Evolutionary conservation across 2,113 vertebrate genomes (phyloP).

Genomic region (Hemicordylus capensis): DNA sequence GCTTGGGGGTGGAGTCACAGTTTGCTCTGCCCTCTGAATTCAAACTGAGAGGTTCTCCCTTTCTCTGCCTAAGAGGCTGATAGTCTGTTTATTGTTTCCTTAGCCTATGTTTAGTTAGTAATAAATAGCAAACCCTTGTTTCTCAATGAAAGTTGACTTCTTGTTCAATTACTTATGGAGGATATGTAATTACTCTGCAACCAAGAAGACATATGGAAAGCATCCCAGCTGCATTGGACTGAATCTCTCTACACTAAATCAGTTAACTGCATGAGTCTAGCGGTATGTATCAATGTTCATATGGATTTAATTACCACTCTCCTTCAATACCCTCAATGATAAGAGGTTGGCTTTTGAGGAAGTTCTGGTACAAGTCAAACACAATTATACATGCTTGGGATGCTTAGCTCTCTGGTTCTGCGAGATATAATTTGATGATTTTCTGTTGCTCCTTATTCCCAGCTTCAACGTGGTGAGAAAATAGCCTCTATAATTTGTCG

Average conservation of each 20-base stretch:
- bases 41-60: no score
- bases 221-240: not conserved
- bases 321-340: not conserved
- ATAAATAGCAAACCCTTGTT: no score
- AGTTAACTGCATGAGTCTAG: not conserved
- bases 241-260: not conserved
- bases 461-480: not conserved
- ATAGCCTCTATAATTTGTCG: not conserved
- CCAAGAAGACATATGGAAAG: not conserved
- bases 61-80: no score
- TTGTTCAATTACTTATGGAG: no score
- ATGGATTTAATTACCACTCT: not conserved
- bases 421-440: not conserved
- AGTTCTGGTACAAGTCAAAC: not conserved
- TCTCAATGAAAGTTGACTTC: no score
- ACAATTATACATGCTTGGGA: not conserved
- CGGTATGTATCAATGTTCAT: not conserved
- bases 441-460: not conserved
- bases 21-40: no score
- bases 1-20: no score
- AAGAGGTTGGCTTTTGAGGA: not conserved
- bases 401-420: not conserved
- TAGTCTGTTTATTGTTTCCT: no score
- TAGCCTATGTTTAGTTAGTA: no score
- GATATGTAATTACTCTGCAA: no score